Percentiles rank a stretch among this genome's conserved stretches.
These are phyloP conservation scores for Cydia strobilella DNA, from an alignment of 1,140 invertebrate species.

Conservation along the genomic window DNA sequence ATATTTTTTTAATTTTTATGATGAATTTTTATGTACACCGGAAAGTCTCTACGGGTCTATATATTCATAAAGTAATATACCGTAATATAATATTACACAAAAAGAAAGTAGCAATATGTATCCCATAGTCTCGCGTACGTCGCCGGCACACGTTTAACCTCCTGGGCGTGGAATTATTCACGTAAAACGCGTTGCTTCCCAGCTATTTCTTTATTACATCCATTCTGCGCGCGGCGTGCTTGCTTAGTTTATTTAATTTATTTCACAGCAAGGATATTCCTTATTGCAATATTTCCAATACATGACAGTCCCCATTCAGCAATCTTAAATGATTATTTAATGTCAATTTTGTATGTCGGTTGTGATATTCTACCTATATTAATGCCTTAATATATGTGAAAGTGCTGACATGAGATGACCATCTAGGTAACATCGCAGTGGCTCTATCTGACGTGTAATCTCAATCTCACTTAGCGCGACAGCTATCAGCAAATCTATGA, in stretches of 20 bases:
- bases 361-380: not conserved
- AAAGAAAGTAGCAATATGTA: constrained; percentile 28
- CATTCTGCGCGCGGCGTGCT: constrained; percentile 1
- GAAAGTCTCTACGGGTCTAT: not conserved
- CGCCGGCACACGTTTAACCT: constrained; percentile 39
- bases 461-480: not conserved
- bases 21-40: not conserved
- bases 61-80: not conserved
- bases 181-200: constrained; percentile 32
- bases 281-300: not conserved
- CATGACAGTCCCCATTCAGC: not conserved
- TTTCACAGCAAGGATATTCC: not conserved
- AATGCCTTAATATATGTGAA: too few relatives aligned
- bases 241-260: constrained; percentile 20
- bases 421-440: not conserved
- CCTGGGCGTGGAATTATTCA: constrained; percentile 34
- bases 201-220: constrained; percentile 39
- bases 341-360: not conserved
- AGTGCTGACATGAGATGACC: too few relatives aligned
- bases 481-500: not conserved
- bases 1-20: not conserved
- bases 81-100: not conserved
- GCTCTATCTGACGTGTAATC: not conserved
- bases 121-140: constrained; percentile 36
- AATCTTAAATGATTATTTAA: constrained; percentile 42